These are phyloP conservation scores for Caenorhabditis wallacei DNA, from an alignment of 2,888 invertebrate species.

Conservation along the genomic window DNA sequence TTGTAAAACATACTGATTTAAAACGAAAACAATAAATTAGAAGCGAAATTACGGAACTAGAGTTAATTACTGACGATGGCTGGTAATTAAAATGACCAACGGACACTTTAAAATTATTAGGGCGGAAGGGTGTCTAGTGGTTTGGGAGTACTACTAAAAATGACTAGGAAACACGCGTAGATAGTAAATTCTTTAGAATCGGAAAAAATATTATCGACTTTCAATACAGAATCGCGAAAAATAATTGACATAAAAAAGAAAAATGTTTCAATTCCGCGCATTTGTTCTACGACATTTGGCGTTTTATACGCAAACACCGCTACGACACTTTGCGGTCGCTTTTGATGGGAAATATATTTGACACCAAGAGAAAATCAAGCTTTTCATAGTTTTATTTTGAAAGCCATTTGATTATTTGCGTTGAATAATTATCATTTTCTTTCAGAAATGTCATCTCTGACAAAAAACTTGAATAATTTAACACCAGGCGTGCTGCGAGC, in stretches of 20 bases:
- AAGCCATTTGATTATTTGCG: too few species aligned
- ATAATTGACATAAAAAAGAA: not conserved
- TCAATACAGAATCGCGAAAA: too few species aligned
- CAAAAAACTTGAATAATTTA: slow-evolving; percentile 78
- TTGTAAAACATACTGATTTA: too few species aligned
- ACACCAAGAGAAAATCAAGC: too few species aligned
- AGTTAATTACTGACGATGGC: slow-evolving; percentile 13
- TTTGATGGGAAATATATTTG: too few species aligned
- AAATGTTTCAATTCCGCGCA: slow-evolving; percentile 14
- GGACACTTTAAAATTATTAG: not conserved
- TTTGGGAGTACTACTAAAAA: not conserved
- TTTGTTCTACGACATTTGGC: not conserved
- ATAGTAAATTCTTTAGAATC: too few species aligned
- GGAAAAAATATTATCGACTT: too few species aligned
- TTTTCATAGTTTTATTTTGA: too few species aligned
- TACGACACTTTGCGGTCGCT: slow-evolving; percentile 29
- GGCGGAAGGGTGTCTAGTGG: not conserved
- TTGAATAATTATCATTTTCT: too few species aligned
- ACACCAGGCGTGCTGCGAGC: slow-evolving; percentile 72
- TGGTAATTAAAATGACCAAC: slow-evolving; percentile 11
- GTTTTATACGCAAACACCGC: slow-evolving; percentile 38
- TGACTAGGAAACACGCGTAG: too few species aligned
- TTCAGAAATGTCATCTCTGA: slow-evolving; percentile 70
- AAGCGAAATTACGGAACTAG: not conserved
- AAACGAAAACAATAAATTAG: not conserved